Percentiles rank a stretch among this genome's conserved stretches.
Conservation (phyloP, 2,888 invertebrate species). For the Slavum lentiscoides region DNA sequence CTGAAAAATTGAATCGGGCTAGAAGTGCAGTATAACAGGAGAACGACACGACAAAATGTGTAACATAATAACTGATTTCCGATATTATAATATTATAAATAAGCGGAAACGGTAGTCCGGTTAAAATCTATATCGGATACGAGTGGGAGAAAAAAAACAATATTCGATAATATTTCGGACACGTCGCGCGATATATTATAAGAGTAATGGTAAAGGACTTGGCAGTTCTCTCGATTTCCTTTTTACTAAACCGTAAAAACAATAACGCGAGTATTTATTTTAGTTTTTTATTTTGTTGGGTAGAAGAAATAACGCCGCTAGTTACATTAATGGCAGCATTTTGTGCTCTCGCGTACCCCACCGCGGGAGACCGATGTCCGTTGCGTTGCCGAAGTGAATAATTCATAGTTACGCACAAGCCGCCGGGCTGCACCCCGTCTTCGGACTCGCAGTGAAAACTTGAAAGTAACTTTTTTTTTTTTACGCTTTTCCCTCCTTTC, state of each 20-base stretch:
- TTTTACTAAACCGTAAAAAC: conserved; percentile 24
- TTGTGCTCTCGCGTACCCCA: neutral
- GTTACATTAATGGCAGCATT: conserved; percentile 41
- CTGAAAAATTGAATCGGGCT: too few relatives aligned
- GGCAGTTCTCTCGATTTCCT: neutral
- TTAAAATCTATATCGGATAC: too few relatives aligned
- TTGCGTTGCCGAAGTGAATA: conserved; percentile 35
- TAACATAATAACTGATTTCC: too few relatives aligned
- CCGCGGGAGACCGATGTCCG: conserved; percentile 47
- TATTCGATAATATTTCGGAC: too few relatives aligned
- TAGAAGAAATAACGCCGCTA: conserved; percentile 16
- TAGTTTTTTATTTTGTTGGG: neutral
- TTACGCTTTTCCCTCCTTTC: neutral
- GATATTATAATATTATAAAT: too few relatives aligned
- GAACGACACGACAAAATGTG: too few relatives aligned
- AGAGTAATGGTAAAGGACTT: neutral
- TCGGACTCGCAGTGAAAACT: neutral
- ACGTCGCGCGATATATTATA: neutral
- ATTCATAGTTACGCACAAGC: conserved; percentile 30
- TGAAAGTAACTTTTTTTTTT: conserved; percentile 25
- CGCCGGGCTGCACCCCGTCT: neutral
- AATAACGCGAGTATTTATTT: conserved; percentile 24
- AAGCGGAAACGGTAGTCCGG: too few relatives aligned
- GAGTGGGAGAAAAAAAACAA: too few relatives aligned
- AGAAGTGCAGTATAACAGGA: too few relatives aligned